These are phyloP conservation scores for Macropis europaea DNA, from an alignment of 2,888 invertebrate genomes.

Conservation along the genomic window DNA sequence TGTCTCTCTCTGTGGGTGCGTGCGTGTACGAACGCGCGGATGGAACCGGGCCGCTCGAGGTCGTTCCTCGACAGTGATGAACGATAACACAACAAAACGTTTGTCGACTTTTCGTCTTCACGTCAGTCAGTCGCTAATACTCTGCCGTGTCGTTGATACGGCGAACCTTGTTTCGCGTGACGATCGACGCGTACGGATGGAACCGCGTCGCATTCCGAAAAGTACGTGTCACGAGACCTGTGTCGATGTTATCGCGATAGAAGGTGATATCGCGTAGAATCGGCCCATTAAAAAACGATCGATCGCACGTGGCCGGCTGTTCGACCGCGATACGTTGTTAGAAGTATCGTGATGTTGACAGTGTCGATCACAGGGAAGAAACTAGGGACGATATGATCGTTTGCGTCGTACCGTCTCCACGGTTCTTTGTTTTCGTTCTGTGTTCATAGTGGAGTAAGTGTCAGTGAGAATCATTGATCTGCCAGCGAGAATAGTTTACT, in stretches of 20 bases:
- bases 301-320: neutral
- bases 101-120: conserved; percentile 20
- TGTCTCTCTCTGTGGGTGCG: neutral
- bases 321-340: neutral
- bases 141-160: neutral
- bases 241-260: neutral
- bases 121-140: conserved; percentile 20
- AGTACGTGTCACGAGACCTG: too few relatives aligned
- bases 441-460: too few relatives aligned
- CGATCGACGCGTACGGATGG: neutral
- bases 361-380: too few relatives aligned
- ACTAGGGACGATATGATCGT: too few relatives aligned
- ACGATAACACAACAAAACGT: conserved; percentile 45
- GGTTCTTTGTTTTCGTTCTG: too few relatives aligned
- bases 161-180: neutral
- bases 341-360: neutral
- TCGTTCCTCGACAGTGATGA: conserved; percentile 36
- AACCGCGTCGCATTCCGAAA: too few relatives aligned
- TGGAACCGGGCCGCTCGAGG: conserved; percentile 41
- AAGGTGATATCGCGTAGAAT: neutral
- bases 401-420: too few relatives aligned
- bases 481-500: too few relatives aligned
- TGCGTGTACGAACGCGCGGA: neutral
- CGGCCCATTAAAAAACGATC: neutral
- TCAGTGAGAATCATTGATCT: too few relatives aligned